Evolutionary conservation across 2,113 vertebrate species (phyloP).

Genomic region (Beaufortia kweichowensis): DNA sequence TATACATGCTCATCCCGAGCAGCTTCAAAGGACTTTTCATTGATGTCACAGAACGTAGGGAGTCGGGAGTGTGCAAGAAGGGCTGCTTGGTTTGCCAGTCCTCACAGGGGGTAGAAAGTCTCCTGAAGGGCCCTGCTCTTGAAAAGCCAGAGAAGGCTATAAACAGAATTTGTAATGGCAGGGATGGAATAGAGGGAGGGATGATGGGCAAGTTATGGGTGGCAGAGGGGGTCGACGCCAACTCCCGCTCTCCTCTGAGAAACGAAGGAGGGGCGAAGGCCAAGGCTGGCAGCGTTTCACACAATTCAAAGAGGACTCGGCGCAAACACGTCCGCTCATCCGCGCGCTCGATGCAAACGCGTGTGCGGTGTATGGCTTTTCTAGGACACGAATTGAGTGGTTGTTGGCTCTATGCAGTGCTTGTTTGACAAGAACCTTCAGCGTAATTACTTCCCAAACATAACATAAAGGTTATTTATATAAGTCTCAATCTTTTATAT

Average conservation of each 20-base stretch:
- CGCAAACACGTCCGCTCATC: conserved; percentile 39
- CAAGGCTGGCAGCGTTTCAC: conserved; percentile 75
- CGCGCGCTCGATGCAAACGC: background rate
- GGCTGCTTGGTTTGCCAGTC: conserved; percentile 71
- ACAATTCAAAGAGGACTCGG: conserved; percentile 59
- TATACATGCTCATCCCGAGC: conserved; percentile 71
- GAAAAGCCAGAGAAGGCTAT: conserved; percentile 74
- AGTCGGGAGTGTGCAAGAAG: conserved; percentile 55
- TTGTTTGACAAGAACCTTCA: conserved; percentile 16
- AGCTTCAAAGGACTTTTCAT: conserved; percentile 77
- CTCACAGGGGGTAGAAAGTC: conserved; percentile 75
- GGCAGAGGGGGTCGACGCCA: conserved; percentile 70
- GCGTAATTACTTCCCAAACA: background rate
- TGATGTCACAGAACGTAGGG: conserved; percentile 75
- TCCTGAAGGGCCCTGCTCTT: conserved; percentile 73
- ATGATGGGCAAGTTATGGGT: conserved; percentile 66
- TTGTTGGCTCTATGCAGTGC: background rate
- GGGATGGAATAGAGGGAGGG: conserved; percentile 66
- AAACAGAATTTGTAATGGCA: conserved; percentile 82
- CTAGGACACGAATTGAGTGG: conserved; percentile 37
- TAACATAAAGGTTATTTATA: background rate
- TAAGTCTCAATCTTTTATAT: background rate
- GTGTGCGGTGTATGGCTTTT: background rate
- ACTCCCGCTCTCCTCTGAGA: conserved; percentile 72
- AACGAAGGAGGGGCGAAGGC: conserved; percentile 54